These are phyloP conservation scores for Holothuria glaberrima DNA, from an alignment of 35 echinoderm and acorn worm species.

Conservation along the genomic window DNA sequence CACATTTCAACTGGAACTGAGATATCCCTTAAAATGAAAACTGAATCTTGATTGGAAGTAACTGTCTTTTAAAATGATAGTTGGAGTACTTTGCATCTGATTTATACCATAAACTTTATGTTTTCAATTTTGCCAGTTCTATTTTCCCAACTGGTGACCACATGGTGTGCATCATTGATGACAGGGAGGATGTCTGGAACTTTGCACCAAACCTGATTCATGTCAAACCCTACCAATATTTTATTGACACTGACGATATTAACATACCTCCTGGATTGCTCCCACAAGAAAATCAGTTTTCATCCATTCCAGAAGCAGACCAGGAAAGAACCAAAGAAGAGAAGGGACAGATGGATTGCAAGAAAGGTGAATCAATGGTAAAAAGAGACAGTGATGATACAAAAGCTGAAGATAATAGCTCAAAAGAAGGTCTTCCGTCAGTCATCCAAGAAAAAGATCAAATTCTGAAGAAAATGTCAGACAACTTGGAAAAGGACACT, in stretches of 20 bases:
- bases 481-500: background rate
- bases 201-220: conserved; percentile 86
- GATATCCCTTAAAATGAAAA: background rate
- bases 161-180: conserved; percentile 98
- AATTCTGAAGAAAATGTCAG: background rate
- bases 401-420: background rate
- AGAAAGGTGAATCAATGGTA: too few species aligned
- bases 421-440: background rate
- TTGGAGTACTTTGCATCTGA: background rate
- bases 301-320: background rate
- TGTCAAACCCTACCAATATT: conserved; percentile 91
- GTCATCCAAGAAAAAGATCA: background rate
- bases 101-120: background rate
- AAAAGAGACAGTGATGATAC: background rate
- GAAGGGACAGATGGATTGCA: too few species aligned
- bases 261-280: conserved; percentile 80
- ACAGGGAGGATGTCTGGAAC: conserved; percentile 89
- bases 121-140: conserved; percentile 55
- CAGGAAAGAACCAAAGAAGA: too few species aligned
- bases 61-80: background rate
- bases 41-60: background rate
- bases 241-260: conserved; percentile 92
- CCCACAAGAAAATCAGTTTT: background rate
- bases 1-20: background rate
- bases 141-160: conserved; percentile 96